These are phyloP conservation scores for Glaucidium brasilianum DNA, from an alignment of 2,113 vertebrate species.

Conservation along the genomic window DNA sequence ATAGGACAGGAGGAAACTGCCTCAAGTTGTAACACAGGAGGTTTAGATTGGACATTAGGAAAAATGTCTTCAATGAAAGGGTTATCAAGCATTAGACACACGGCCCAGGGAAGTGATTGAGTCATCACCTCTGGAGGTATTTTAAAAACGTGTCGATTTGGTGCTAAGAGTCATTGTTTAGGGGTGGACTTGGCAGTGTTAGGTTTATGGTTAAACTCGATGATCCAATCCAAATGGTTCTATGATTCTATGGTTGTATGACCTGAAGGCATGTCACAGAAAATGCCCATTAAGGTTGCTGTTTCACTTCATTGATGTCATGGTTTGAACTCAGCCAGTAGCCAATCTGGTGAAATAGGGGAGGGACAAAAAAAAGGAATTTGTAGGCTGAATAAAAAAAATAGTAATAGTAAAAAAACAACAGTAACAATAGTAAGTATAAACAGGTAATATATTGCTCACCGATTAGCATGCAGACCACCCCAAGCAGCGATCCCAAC, in stretches of 20 bases:
- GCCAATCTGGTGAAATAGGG: too few relatives aligned
- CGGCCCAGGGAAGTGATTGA: neutral
- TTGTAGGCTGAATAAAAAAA: too few relatives aligned
- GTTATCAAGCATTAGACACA: neutral
- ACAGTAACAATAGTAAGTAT: too few relatives aligned
- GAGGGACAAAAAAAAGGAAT: too few relatives aligned
- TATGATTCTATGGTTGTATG: neutral
- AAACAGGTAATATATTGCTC: too few relatives aligned
- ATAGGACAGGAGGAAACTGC: neutral
- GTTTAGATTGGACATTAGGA: neutral
- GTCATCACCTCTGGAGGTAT: neutral
- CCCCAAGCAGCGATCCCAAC: too few relatives aligned
- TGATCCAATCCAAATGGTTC: neutral
- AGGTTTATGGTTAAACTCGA: neutral
- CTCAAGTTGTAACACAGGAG: neutral
- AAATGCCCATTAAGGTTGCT: rapidly evolving
- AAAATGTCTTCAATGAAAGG: neutral
- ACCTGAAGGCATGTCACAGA: neutral
- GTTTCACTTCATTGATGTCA: neutral
- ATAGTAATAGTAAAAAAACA: too few relatives aligned
- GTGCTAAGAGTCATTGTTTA: neutral
- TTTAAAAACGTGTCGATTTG: neutral
- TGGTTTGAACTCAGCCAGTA: too few relatives aligned
- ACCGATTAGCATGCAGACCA: too few relatives aligned
- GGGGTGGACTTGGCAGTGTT: neutral